phyloP scores from a whole-genome alignment of 2,888 invertebrate species.

The Augochlorella aurata region DNA sequence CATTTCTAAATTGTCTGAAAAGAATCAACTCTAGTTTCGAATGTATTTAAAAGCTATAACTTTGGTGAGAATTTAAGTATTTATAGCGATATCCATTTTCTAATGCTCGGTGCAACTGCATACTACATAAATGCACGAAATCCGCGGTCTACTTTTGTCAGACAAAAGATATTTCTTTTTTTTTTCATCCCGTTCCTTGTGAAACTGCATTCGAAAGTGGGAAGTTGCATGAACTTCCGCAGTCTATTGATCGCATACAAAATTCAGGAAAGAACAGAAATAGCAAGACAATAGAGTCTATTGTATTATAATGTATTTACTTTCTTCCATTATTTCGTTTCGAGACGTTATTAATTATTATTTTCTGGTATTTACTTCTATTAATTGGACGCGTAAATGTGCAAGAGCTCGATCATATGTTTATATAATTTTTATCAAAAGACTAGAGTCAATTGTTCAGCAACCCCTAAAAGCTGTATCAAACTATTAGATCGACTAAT shows the following conservation, averaged over 20 bases:
- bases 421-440: too few species aligned
- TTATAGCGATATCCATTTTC: neutral
- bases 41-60: neutral
- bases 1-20: too few species aligned
- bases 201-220: neutral
- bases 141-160: neutral
- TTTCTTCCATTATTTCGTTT: neutral
- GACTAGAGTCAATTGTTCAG: too few species aligned
- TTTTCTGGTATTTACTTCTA: neutral
- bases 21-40: neutral
- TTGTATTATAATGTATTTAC: neutral
- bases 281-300: neutral
- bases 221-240: conserved; percentile 5
- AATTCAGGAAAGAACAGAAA: neutral
- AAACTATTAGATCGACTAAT: neutral
- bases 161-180: neutral
- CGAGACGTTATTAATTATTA: neutral
- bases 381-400: neutral
- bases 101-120: neutral
- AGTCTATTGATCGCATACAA: conserved; percentile 1
- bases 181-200: neutral
- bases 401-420: too few species aligned
- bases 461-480: neutral
- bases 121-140: neutral
- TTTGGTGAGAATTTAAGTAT: neutral